Conservation (phyloP, 2,797 vertebrate genomes). For the Notolepis coatsorum region DNA sequence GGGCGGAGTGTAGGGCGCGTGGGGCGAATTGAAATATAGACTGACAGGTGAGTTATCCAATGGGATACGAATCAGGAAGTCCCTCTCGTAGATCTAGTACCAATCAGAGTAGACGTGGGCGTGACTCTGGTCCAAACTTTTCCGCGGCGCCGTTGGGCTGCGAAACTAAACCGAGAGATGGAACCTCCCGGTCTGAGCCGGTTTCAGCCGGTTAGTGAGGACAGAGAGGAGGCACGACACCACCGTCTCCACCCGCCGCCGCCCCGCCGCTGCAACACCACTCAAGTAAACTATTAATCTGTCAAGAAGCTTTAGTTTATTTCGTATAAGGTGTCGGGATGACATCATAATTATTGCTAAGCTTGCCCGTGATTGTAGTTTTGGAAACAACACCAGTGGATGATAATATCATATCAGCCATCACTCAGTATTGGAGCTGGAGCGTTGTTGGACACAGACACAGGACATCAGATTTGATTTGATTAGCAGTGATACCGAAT, state of each 20-base stretch:
- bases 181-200: constrained; percentile 99
- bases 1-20: constrained; percentile 82
- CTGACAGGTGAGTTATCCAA: constrained; percentile 56
- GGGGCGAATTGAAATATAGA: constrained; percentile 79
- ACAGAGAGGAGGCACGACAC: constrained; percentile 85
- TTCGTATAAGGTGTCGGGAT: constrained; percentile 80
- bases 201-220: constrained; percentile 98
- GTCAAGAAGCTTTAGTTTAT: constrained; percentile 75
- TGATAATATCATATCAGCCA: constrained; percentile 61
- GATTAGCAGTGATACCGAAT: constrained; percentile 56
- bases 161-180: constrained; percentile 99
- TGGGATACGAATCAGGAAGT: constrained; percentile 35
- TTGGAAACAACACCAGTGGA: constrained; percentile 73
- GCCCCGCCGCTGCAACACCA: constrained; percentile 76
- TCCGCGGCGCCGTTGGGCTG: constrained; percentile 99
- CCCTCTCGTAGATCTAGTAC: constrained; percentile 34
- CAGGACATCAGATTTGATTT: constrained; percentile 52
- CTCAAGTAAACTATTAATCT: constrained; percentile 74
- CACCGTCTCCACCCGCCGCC: constrained; percentile 77
- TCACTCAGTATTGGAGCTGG: constrained; percentile 71
- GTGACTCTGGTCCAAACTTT: constrained; percentile 94
- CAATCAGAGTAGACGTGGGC: constrained; percentile 83
- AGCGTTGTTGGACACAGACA: constrained; percentile 71
- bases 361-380: constrained; percentile 76
- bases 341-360: constrained; percentile 64